These are phyloP conservation scores for Ichneumoninae sp. DNA, from an alignment of 2,888 invertebrate genomes.

Conservation along the genomic window DNA sequence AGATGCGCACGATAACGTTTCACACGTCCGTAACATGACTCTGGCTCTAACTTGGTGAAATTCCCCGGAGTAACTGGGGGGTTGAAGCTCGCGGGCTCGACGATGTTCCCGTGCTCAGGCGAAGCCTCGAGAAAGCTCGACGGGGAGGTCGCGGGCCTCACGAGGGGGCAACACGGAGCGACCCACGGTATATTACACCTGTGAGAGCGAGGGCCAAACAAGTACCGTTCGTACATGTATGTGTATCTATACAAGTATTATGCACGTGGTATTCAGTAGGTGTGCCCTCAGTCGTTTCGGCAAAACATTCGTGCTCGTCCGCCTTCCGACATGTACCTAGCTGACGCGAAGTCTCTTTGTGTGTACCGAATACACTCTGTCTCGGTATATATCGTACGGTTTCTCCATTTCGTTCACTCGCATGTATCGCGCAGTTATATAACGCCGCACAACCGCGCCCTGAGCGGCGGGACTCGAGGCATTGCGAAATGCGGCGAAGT, in stretches of 20 bases:
- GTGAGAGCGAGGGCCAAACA: conserved; percentile 19
- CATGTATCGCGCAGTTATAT: background rate
- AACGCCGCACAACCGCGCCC: background rate
- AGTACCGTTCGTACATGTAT: background rate
- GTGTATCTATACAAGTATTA: background rate
- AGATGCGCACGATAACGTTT: conserved; percentile 66
- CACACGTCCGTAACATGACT: conserved; percentile 65
- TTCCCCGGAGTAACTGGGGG: conserved; percentile 36
- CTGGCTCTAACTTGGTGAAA: conserved; percentile 40
- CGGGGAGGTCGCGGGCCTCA: conserved; percentile 7
- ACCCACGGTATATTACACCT: conserved; percentile 51
- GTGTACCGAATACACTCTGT: background rate
- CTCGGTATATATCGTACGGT: conserved; percentile 3
- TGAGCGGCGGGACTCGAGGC: background rate
- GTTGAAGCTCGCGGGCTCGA: conserved; percentile 11
- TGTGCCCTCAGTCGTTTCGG: conserved; percentile 17
- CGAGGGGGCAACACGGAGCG: conserved; percentile 29
- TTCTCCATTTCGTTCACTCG: background rate
- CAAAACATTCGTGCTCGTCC: conserved; percentile 21
- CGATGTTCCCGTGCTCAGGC: background rate
- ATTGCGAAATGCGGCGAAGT: conserved; percentile 15
- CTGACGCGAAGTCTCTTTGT: conserved; percentile 26
- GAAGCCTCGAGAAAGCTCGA: conserved; percentile 28
- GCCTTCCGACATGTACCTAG: background rate
- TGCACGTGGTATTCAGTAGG: conserved; percentile 10